phyloP scores from a whole-genome alignment of 2,113 vertebrate species.

The Cottus gobio region DNA sequence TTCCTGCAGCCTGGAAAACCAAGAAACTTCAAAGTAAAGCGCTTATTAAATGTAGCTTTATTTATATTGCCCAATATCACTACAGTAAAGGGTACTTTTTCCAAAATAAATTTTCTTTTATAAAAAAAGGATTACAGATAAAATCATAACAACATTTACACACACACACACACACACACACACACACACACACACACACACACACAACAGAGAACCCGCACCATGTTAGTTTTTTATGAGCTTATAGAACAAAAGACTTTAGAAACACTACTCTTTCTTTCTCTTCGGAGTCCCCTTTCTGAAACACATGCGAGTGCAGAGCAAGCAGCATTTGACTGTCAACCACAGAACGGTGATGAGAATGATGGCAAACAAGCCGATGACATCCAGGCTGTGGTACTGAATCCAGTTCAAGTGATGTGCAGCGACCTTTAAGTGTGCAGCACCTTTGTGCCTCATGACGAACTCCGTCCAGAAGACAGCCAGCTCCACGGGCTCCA shows the following conservation, averaged over 20 bases:
- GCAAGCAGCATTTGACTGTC: slow-evolving; percentile 83
- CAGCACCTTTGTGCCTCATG: slow-evolving; percentile 91
- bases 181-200: background rate
- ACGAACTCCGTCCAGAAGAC: slow-evolving; percentile 96
- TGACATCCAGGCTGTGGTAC: slow-evolving; percentile 91
- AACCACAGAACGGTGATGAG: slow-evolving; percentile 74
- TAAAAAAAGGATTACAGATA: too few relatives aligned
- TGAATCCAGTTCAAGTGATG: slow-evolving; percentile 95
- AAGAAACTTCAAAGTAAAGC: background rate
- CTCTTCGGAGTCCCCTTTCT: slow-evolving; percentile 61
- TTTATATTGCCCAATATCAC: background rate
- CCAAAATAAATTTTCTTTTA: background rate
- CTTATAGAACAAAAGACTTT: background rate
- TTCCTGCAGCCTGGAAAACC: background rate
- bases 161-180: slow-evolving; percentile 6
- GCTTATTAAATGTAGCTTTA: background rate
- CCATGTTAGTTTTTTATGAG: background rate
- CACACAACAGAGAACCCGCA: background rate
- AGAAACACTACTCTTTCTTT: slow-evolving; percentile 71
- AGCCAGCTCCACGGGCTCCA: slow-evolving; percentile 89
- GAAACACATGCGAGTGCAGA: slow-evolving; percentile 78
- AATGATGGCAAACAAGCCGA: slow-evolving; percentile 82
- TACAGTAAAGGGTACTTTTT: background rate
- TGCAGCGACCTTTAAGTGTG: slow-evolving; percentile 88
- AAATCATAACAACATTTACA: too few relatives aligned